These are phyloP conservation scores for Campopleginae sp. DNA, from an alignment of 2,888 invertebrate species.

Conservation along the genomic window DNA sequence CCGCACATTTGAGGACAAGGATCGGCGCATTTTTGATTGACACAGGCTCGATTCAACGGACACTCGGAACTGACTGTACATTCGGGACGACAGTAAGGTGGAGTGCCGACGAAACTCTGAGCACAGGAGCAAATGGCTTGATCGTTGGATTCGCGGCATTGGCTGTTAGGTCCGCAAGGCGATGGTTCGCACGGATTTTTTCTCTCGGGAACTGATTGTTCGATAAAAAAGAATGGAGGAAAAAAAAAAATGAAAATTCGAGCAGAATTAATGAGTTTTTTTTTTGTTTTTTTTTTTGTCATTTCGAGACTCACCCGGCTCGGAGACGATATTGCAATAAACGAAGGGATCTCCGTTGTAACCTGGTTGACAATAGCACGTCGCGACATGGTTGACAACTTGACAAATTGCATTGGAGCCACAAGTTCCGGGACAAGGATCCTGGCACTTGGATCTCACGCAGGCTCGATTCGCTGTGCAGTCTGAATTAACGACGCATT, in stretches of 20 bases:
- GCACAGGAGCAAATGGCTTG: slow-evolving; percentile 93
- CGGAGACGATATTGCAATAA: slow-evolving; percentile 82
- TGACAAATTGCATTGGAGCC: slow-evolving; percentile 89
- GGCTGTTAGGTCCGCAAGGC: slow-evolving; percentile 84
- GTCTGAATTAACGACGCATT: slow-evolving; percentile 88
- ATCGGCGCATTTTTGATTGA: slow-evolving; percentile 83
- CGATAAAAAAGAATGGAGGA: not conserved
- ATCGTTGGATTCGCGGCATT: slow-evolving; percentile 84
- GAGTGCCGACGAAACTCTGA: slow-evolving; percentile 89
- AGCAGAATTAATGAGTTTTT: not conserved
- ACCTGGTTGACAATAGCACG: slow-evolving; percentile 87
- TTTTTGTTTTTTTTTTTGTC: slow-evolving; percentile 6
- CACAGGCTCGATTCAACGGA: slow-evolving; percentile 86
- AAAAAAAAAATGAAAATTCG: slow-evolving; percentile 1
- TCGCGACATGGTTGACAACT: slow-evolving; percentile 88
- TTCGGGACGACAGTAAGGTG: slow-evolving; percentile 86
- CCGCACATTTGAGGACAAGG: slow-evolving; percentile 84
- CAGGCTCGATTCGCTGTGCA: slow-evolving; percentile 89
- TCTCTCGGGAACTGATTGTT: slow-evolving; percentile 80
- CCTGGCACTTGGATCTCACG: slow-evolving; percentile 87
- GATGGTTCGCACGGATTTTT: slow-evolving; percentile 79
- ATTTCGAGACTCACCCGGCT: slow-evolving; percentile 81
- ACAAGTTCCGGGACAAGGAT: slow-evolving; percentile 91
- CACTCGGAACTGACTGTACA: slow-evolving; percentile 84
- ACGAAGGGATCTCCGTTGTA: slow-evolving; percentile 88